Conservation (phyloP, 2,113 vertebrate species). For the Pterocles gutturalis region DNA sequence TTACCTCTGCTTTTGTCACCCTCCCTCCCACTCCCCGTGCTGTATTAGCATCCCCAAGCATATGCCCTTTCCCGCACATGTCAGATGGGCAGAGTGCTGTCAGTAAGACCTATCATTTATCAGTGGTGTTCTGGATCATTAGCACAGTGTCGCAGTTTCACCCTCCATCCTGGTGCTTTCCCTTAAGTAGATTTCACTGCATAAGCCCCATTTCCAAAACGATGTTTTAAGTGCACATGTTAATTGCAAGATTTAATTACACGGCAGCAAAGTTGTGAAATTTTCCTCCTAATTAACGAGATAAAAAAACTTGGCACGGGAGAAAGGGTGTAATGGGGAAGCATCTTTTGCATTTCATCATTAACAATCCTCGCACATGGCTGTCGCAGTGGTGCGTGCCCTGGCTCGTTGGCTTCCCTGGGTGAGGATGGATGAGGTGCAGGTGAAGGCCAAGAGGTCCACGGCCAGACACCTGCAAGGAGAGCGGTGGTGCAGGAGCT, state of each 20-base stretch:
- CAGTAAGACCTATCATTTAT: slow-evolving; percentile 39
- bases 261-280: slow-evolving; percentile 18
- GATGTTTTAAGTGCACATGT: slow-evolving; percentile 34
- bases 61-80: neutral
- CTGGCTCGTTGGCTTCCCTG: neutral
- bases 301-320: neutral
- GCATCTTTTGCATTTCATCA: neutral
- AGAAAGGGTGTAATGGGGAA: neutral
- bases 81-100: neutral
- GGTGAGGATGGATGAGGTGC: neutral
- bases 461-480: neutral
- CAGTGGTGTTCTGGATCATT: slow-evolving; percentile 40
- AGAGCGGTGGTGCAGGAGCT: neutral
- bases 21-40: neutral
- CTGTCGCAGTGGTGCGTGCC: neutral
- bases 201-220: slow-evolving; percentile 35
- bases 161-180: neutral
- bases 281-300: slow-evolving; percentile 53
- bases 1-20: slow-evolving; percentile 44
- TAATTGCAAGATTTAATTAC: slow-evolving; percentile 68
- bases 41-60: neutral
- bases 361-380: neutral
- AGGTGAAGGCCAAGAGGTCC: neutral
- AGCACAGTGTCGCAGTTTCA: neutral
- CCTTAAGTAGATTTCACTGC: neutral